A percentile compares a stretch with the other conserved stretches of the same genome.
Evolutionary conservation across 2,113 vertebrate species (phyloP).

Genomic region (Ceyx cyanopectus): DNA sequence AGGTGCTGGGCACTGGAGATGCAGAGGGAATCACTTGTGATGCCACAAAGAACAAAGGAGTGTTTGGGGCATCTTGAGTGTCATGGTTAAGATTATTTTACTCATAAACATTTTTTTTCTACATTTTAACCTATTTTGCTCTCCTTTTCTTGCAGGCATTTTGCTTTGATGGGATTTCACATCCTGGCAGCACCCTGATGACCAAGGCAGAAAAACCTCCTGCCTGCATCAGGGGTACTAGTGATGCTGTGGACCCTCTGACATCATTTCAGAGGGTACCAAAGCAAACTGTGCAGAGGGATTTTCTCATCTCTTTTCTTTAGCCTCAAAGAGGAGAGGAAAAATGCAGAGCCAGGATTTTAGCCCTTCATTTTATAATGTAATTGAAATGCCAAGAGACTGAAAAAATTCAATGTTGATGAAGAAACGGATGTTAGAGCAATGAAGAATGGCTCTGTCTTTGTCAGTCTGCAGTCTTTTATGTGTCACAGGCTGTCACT

Average conservation of each 20-base stretch:
- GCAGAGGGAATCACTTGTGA: background rate
- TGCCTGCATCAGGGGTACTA: accelerated
- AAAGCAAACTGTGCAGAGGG: background rate
- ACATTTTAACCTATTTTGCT: background rate
- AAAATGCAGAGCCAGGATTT: conserved; percentile 71
- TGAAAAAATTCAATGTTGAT: conserved; percentile 77
- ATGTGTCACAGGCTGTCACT: conserved; percentile 76
- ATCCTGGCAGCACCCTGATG: background rate
- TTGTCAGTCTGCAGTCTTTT: conserved; percentile 72
- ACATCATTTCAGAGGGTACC: background rate
- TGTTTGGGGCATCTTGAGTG: background rate
- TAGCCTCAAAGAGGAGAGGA: conserved; percentile 17
- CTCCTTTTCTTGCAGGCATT: background rate
- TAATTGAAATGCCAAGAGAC: conserved; percentile 78
- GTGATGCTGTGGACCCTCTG: background rate
- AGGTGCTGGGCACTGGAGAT: background rate
- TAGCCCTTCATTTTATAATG: conserved; percentile 72
- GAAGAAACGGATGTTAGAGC: conserved; percentile 74
- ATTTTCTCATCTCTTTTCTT: conserved; percentile 17
- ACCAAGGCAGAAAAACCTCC: background rate
- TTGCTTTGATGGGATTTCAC: background rate
- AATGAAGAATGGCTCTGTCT: conserved; percentile 72
- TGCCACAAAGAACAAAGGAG: background rate
- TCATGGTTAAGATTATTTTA: background rate
- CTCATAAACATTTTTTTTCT: background rate